Conservation (phyloP, 2,888 invertebrate genomes). For the Thyatira batis region DNA sequence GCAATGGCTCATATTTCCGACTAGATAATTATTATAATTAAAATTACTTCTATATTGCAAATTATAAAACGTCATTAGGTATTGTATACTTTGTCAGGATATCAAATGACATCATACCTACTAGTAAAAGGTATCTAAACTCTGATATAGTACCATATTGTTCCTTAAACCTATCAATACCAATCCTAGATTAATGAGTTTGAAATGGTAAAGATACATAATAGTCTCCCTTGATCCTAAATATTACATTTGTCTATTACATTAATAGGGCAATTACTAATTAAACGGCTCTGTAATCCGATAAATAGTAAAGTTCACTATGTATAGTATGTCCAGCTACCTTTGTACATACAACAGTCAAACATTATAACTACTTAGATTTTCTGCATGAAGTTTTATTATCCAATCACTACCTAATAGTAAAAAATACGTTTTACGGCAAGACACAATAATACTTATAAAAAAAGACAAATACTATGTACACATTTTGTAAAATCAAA, state of each 20-base stretch:
- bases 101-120: constrained; percentile 7
- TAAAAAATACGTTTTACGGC: constrained; percentile 40
- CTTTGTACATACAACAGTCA: not conserved
- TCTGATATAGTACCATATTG: constrained; percentile 2
- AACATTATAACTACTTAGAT: constrained; percentile 9
- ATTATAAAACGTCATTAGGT: constrained; percentile 15
- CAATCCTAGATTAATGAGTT: constrained; percentile 5
- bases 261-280: not conserved
- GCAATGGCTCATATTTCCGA: constrained; percentile 81
- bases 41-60: constrained; percentile 70
- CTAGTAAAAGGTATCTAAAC: not conserved
- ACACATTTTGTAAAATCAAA: constrained; percentile 31
- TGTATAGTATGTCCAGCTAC: not conserved
- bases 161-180: not conserved
- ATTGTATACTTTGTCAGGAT: constrained; percentile 24
- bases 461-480: constrained; percentile 37
- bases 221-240: constrained; percentile 4
- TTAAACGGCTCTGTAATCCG: not conserved
- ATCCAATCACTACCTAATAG: constrained; percentile 6
- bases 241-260: constrained; percentile 4
- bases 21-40: constrained; percentile 78
- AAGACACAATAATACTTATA: constrained; percentile 63
- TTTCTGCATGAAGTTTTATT: constrained; percentile 10
- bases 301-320: not conserved
- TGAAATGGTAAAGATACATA: constrained; percentile 25